Evolutionary conservation across 2,113 vertebrate species (phyloP).

Genomic region (Otocyon megalotis): DNA sequence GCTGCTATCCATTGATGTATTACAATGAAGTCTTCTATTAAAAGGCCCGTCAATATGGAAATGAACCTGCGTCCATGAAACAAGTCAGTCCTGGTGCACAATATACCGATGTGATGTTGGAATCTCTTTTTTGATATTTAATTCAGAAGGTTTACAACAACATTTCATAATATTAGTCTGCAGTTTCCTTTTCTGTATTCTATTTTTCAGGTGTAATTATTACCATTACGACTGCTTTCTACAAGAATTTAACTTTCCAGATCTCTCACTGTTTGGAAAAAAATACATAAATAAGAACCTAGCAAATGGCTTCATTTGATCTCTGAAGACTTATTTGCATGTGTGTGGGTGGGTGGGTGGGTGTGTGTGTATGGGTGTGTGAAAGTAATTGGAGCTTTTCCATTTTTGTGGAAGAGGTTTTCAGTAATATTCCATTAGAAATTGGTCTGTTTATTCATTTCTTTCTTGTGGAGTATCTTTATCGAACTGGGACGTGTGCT

Average conservation of each 20-base stretch:
- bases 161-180: not conserved
- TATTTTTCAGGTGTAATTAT: not conserved
- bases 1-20: not conserved
- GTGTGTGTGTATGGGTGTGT: not conserved
- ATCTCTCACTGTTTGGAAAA: not conserved
- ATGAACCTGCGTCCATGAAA: not conserved
- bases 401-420: not conserved
- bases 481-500: not conserved
- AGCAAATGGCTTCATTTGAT: not conserved
- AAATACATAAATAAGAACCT: not conserved
- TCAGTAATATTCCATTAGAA: not conserved
- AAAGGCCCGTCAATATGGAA: not conserved
- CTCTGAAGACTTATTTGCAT: not conserved
- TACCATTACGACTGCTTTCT: not conserved
- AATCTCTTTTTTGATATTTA: not conserved
- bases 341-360: too few species aligned
- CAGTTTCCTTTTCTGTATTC: not conserved
- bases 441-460: not conserved
- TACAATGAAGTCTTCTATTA: not conserved
- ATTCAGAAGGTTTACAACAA: not conserved
- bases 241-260: not conserved
- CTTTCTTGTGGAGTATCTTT: not conserved
- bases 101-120: not conserved
- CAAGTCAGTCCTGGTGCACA: not conserved
- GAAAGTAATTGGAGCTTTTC: not conserved